Evolutionary conservation across 2,113 vertebrate species (phyloP), one percentile per base, ranked within the genome.

Genomic region (Aleadryas rufinucha): DNA sequence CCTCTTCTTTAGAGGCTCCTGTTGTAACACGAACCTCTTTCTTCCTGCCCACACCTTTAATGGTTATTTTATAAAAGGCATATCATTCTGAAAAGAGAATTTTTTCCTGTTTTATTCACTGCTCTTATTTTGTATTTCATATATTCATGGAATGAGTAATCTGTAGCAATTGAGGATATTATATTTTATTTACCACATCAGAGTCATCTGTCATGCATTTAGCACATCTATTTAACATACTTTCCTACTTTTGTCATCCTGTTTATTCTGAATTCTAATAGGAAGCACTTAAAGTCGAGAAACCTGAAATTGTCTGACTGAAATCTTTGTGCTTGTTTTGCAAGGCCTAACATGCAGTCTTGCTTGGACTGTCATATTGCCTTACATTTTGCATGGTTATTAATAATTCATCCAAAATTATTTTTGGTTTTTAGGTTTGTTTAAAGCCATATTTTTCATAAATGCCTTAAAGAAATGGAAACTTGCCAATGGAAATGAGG

Each of bases 111-210:
- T 90, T 70, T 78, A 50, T 66, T 77, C 23, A 22, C 37, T 30
- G 35, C 37, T 84, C n/a, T 61, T 84, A 49, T 42, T 87, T 90
- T 74, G 42, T 83, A 35, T 81, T 82, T 82, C 72, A 81, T 88
- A 53, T 83, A 88, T 88, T 88, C 50, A 86, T 74, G 33, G 41
- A 86, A 80, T 50, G 33, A 86, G 47, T 87, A 78, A 83, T 81
- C 80, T 74, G 59, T 93, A 91, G 76, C 72, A 84, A 31, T 60
- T 93, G 80, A 89, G 33, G 47, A 50, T 71, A 60, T 85, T 64
- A 41, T 52, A 70, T 92, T 95, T 94, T 96, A 86, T 92, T 95
- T 93, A 89, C 64, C 17, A 37, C 70, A 81, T 90, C 9, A 66
- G 52, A 89, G 52, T 90, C 9, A 59, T 53, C 82, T 83, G 88